Conservation (phyloP, 2,888 invertebrate genomes). For the Calliscelio sp. region DNA sequence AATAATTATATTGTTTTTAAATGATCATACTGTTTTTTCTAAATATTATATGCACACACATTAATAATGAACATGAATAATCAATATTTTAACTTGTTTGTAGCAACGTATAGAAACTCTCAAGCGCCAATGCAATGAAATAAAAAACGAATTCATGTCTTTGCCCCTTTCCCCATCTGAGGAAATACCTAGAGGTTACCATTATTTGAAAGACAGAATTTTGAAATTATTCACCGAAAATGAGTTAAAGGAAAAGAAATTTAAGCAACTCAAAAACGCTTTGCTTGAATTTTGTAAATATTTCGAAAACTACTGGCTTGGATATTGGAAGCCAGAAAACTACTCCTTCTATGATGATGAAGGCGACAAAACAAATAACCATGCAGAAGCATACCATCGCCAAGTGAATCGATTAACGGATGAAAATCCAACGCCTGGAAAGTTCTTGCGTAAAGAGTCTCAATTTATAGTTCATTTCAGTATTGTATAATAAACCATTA, state of each 20-base stretch:
- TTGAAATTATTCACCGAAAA: neutral
- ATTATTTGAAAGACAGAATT: neutral
- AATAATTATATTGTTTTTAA: too few species aligned
- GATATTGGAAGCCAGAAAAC: constrained; percentile 9
- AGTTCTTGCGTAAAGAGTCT: constrained; percentile 4
- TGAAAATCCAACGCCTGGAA: constrained; percentile 23
- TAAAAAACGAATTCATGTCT: constrained; percentile 21
- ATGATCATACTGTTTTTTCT: too few species aligned
- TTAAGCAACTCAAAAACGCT: neutral
- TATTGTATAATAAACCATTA: too few species aligned
- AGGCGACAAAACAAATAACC: constrained; percentile 12
- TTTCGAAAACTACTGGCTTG: constrained; percentile 18
- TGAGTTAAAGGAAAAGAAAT: constrained; percentile 1
- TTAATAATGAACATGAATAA: neutral
- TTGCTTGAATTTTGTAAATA: constrained; percentile 8
- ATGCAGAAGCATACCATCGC: constrained; percentile 1
- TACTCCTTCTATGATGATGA: neutral
- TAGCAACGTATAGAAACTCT: constrained; percentile 6
- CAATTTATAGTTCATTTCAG: too few species aligned
- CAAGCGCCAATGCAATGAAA: constrained; percentile 20
- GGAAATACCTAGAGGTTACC: neutral
- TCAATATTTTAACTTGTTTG: constrained; percentile 1
- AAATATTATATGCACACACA: too few species aligned
- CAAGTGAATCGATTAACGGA: constrained; percentile 19
- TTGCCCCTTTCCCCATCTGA: constrained; percentile 8